Base-by-base conservation (phyloP, 35 echinoderm and acorn worm species). In the Heliocidaris erythrogramma region DNA sequence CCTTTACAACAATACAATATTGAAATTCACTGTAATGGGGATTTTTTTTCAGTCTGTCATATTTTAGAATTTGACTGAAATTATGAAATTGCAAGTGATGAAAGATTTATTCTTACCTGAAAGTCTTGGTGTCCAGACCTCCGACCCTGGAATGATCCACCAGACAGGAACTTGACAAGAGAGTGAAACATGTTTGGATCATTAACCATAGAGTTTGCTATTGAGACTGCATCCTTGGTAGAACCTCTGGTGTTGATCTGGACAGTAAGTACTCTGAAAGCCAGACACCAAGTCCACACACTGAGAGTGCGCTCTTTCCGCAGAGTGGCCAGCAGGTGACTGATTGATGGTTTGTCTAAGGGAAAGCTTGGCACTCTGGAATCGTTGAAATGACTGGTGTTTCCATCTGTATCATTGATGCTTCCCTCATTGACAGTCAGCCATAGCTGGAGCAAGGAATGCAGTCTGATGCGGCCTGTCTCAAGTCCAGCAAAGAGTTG, bases 131-230 rank as follows among this genome's bases (percentile, higher is more conserved):
- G 96, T 61, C 92, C 90, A 7, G 95, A 96, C 90, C 92, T 94
- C 31, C 94, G 90, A 32, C 96, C 97, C 90, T 97, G 97, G 53
- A 93, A 65, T 29, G 95, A 95, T 32, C 95, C 93, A 31, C 94
- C 94, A 24, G 98, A 99, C 48, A 99, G 94, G 86, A 99, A 99
- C 50, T 97, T 94, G 52, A 97, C 93, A n/a, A 99, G 48, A 3
- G 96, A 86, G 47, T 86, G 93, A 50, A 97, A 94, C 50, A 99
- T 95, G 65, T 96, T 97, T 17, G 92, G 86, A 60, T 99, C 97
- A 48, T 92, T 95, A 9, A 97, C 88, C 42, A 99, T 97, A 27
- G 89, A 65, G 90, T 97, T 94, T 30, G 98, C 97, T 48, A 94
- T 94, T 47, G 88, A 95, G 2, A 92, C 90, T 21, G 94, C 93